Evolutionary conservation across 2,888 invertebrate species (phyloP), one percentile per base, ranked within the genome.

Genomic region (Sisyra terminalis): DNA sequence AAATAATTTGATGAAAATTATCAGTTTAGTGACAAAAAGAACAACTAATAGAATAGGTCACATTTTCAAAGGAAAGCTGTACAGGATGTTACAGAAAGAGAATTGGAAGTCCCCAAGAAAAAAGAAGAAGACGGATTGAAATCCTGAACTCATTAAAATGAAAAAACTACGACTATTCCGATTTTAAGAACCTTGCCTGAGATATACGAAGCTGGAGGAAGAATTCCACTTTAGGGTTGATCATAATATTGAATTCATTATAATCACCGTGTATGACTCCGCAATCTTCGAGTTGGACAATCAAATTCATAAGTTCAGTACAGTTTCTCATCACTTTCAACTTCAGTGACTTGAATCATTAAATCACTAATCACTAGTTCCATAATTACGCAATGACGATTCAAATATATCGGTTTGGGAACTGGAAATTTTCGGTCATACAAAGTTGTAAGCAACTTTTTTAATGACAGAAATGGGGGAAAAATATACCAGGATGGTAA

Each of bases 181-280:
- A n/a, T n/a, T n/a, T n/a, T n/a, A n/a, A n/a, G n/a, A n/a, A n/a
- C n/a, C n/a, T n/a, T n/a, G n/a, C n/a, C n/a, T n/a, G n/a, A n/a
- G n/a, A n/a, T n/a, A n/a, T n/a, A n/a, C n/a, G n/a, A n/a, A n/a
- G n/a, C n/a, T n/a, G n/a, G n/a, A n/a, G n/a, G n/a, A n/a, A n/a
- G 0, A 92, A 83, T 48, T 81, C 81, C 13, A 79, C 78, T 0
- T 83, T 80, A 42, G 78, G 73, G 30, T 76, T 73, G 1, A 88
- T 68, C 82, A 99, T 89, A 47, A 99, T 76, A 61, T 98, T 98
- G 63, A 99, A 98, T 65, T 98, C 98, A 58, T 99, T 98, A 61
- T 96, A 98, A 68, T 98, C 98, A 0, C 96, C 89, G 60, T 98
- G 98, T 52, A 99, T 97, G 2, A 99, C 88, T 0, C 98, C 98